phyloP scores from a whole-genome alignment of 2,797 vertebrate species.

The Lepidocolaptes lacrymiger region DNA sequence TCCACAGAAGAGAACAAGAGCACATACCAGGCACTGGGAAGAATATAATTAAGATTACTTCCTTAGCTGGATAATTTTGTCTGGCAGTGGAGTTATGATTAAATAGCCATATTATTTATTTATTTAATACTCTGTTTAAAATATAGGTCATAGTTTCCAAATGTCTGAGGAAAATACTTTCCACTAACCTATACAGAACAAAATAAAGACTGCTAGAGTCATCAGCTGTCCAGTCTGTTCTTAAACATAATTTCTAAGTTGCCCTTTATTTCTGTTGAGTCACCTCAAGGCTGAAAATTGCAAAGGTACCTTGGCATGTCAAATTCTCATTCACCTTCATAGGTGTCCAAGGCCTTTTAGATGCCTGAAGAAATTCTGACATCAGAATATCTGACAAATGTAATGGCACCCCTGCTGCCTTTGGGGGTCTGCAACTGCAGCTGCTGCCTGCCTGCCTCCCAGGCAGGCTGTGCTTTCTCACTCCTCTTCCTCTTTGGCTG shows the following conservation, averaged over 20 bases:
- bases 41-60: not conserved
- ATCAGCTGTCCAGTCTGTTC: not conserved
- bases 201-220: not conserved
- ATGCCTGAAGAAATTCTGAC: not conserved
- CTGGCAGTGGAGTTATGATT: not conserved
- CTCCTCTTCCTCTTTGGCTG: not conserved
- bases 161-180: not conserved
- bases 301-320: not conserved
- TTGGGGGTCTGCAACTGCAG: not conserved
- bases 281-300: not conserved
- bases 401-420: fast-evolving
- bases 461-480: not conserved
- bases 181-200: not conserved
- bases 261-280: not conserved
- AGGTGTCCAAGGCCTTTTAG: not conserved
- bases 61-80: not conserved
- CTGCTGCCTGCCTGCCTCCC: not conserved
- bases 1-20: not conserved
- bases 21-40: not conserved
- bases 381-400: not conserved
- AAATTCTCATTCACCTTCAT: not conserved
- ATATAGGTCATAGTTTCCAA: slow-evolving; percentile 9
- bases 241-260: not conserved
- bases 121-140: slow-evolving; percentile 14
- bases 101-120: slow-evolving; percentile 13